Conservation (phyloP, 2,888 invertebrate genomes). For the Drosophila nigricruria region DNA sequence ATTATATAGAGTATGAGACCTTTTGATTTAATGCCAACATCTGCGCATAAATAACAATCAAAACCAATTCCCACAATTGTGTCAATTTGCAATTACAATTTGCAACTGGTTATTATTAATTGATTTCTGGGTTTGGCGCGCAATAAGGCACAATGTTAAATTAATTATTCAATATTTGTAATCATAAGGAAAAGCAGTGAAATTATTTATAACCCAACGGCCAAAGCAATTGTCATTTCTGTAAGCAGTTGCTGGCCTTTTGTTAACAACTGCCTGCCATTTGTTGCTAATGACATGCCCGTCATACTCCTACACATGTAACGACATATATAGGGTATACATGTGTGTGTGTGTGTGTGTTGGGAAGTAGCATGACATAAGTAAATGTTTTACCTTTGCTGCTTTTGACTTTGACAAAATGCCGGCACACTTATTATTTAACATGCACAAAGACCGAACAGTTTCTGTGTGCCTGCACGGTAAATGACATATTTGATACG, state of each 20-base stretch:
- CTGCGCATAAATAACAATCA: slow-evolving; percentile 43
- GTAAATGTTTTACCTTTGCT: slow-evolving; percentile 48
- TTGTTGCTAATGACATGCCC: slow-evolving; percentile 56
- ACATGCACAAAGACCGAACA: slow-evolving; percentile 39
- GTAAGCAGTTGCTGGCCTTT: slow-evolving; percentile 47
- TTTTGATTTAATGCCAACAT: slow-evolving; percentile 19
- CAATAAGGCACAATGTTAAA: slow-evolving; percentile 37
- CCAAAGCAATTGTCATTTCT: slow-evolving; percentile 35
- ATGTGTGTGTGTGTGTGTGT: slow-evolving; percentile 3
- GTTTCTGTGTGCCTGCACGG: slow-evolving; percentile 17
- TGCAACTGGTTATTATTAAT: slow-evolving; percentile 59
- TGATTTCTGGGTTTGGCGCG: slow-evolving; percentile 42
- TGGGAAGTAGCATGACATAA: slow-evolving; percentile 31
- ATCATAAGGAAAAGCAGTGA: slow-evolving; percentile 27
- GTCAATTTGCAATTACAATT: slow-evolving; percentile 47
- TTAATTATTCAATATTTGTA: slow-evolving; percentile 54
- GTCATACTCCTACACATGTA: slow-evolving; percentile 12
- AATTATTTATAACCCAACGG: slow-evolving; percentile 34
- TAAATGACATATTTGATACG: slow-evolving; percentile 52
- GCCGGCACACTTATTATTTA: slow-evolving; percentile 52
- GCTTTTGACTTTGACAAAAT: slow-evolving; percentile 71
- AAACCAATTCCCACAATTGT: slow-evolving; percentile 34
- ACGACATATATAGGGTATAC: not conserved
- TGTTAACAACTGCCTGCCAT: slow-evolving; percentile 49
- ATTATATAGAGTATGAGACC: not conserved